phyloP scores from a whole-genome alignment of 2,797 vertebrate species.

The Hippopotamyrus pictus region DNA sequence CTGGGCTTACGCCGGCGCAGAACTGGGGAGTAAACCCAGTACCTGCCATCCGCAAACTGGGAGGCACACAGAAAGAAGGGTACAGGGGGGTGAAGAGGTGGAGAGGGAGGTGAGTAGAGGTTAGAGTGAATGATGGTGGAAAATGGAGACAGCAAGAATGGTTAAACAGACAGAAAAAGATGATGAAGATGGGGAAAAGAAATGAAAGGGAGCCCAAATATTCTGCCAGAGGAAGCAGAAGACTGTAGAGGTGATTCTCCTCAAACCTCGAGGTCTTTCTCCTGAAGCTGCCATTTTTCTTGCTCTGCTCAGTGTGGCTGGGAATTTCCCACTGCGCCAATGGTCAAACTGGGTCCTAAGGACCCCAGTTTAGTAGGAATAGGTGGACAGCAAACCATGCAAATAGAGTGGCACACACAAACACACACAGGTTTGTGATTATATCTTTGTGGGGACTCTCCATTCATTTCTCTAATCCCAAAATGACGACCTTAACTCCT shows the following conservation, averaged over 20 bases:
- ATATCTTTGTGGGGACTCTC: not conserved
- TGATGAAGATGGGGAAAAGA: not conserved
- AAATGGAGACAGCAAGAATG: conserved; percentile 15
- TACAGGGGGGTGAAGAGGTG: conserved; percentile 12
- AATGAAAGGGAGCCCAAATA: not conserved
- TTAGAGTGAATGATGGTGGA: not conserved
- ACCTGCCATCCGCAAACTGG: conserved; percentile 91
- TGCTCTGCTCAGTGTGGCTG: not conserved
- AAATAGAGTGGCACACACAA: not conserved
- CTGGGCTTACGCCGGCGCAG: conserved; percentile 70
- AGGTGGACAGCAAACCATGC: not conserved
- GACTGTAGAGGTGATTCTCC: not conserved
- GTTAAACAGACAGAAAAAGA: not conserved
- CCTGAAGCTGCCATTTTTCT: not conserved
- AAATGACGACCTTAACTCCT: not conserved
- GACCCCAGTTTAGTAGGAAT: not conserved
- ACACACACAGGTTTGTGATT: not conserved
- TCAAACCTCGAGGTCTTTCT: not conserved
- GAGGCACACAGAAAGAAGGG: conserved; percentile 26
- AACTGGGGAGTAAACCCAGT: conserved; percentile 91
- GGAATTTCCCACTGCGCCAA: not conserved
- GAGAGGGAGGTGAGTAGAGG: conserved; percentile 18
- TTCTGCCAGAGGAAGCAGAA: not conserved
- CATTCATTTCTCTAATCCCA: not conserved
- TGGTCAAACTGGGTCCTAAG: not conserved